phyloP scores from a whole-genome alignment of 1,140 invertebrate genomes.

The Plectus sambesii region DNA sequence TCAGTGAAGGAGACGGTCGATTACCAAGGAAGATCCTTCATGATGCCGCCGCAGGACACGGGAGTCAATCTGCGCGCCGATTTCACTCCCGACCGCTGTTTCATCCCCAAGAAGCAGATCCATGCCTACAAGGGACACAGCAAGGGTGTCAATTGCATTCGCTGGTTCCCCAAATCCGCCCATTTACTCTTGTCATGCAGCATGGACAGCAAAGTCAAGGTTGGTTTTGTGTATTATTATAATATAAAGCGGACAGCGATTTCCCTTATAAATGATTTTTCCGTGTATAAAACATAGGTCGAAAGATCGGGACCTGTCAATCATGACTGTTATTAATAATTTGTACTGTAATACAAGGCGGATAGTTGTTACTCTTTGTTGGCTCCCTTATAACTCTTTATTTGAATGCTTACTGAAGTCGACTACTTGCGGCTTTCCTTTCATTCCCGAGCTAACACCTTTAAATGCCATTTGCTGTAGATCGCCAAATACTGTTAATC shows the following conservation, averaged over 20 bases:
- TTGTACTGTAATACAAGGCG: too few species aligned
- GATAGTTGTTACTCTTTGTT: too few species aligned
- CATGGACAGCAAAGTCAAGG: slow-evolving; percentile 92
- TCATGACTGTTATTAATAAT: not conserved
- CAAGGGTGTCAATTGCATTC: slow-evolving; percentile 87
- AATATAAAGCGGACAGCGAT: not conserved
- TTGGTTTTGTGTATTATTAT: slow-evolving; percentile 42
- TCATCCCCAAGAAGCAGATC: slow-evolving; percentile 88
- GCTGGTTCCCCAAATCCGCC: slow-evolving; percentile 85
- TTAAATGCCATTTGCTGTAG: not conserved
- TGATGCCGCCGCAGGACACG: slow-evolving; percentile 84
- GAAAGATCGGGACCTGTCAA: not conserved
- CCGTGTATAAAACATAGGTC: too few species aligned
- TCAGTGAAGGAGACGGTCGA: slow-evolving; percentile 82
- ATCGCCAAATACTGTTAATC: not conserved
- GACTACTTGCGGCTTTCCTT: too few species aligned
- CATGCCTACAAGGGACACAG: slow-evolving; percentile 94
- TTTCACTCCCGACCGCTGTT: slow-evolving; percentile 82
- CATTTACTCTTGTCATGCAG: slow-evolving; percentile 86
- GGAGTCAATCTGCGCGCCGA: slow-evolving; percentile 87
- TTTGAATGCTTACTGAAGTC: too few species aligned
- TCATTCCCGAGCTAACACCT: too few species aligned
- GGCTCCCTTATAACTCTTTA: too few species aligned
- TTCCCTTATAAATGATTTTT: too few species aligned
- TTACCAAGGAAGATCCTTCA: slow-evolving; percentile 88